Evolutionary conservation across 2,888 invertebrate genomes (phyloP), one percentile per base, ranked within the genome.

Genomic region (Sminthurinus aureus): DNA sequence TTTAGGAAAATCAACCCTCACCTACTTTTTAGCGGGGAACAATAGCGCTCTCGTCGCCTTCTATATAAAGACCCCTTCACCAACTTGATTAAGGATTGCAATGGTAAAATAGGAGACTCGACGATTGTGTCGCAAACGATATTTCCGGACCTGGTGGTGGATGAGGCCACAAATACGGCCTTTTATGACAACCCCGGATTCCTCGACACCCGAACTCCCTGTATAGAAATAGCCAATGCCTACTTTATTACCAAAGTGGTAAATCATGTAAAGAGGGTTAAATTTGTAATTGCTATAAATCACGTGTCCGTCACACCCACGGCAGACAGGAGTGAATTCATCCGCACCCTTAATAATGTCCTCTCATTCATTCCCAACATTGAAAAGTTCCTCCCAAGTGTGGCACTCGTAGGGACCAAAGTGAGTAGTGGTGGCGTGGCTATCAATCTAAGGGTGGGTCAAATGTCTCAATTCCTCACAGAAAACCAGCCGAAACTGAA

Each of bases 161-260:
- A 38, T 4, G 15, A 38, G 6, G 8, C 77, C 77, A 77, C 77
- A 4, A 51, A 51, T 11, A 64, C 64, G 26, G 51, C 78, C 11
- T 78, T 78, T 22, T 78, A 78, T 20, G 78, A 78, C 20, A 22
- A 15, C 15, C 78, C 78, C 20, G 78, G 78, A 9, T 78, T 22
- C 22, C 9, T 11, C 51, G 78, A 78, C 78, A 78, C 52, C 9
- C 26, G 78, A 22, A 78, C 15, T 78, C 52, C 15, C 18, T 50
- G 78, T 20, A 13, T 78, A 12, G 78, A 78, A 64, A 78, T 78
- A n/a, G 78, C 78, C n/a, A 78, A 52, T 26, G 78, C 78, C 12
- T 78, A 78, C 20, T 78, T 78, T 22, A 78, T 78, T 11, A 78
- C 50, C 9, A 78, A 78, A 26, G 58, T 78, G 12, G 22, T 22